Conservation (phyloP, 2,888 invertebrate species). For the Chydorus sphaericus region DNA sequence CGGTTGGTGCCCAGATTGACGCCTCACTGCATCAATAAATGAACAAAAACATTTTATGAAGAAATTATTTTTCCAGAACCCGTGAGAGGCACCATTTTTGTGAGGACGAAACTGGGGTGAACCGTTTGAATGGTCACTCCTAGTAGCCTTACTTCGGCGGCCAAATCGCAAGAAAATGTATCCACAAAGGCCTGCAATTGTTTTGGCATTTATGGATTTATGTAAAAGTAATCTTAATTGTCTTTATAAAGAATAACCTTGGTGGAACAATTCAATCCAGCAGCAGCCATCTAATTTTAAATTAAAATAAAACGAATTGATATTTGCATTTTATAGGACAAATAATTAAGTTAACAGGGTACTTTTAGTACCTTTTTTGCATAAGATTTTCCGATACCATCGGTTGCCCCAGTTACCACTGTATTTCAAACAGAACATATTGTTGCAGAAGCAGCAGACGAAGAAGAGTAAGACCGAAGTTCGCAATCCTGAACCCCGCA, state of each 20-base stretch:
- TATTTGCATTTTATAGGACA: too few species aligned
- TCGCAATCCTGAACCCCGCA: too few species aligned
- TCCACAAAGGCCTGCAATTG: slow-evolving; percentile 50
- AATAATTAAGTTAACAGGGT: too few species aligned
- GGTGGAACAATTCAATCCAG: not conserved
- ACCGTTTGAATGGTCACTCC: slow-evolving; percentile 68
- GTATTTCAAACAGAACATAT: too few species aligned
- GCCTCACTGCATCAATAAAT: too few species aligned
- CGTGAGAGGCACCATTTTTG: slow-evolving; percentile 71
- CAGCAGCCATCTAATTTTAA: not conserved
- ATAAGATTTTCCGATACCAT: slow-evolving; percentile 7
- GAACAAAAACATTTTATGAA: too few species aligned
- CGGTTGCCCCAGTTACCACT: slow-evolving; percentile 8
- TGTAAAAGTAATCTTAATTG: too few species aligned
- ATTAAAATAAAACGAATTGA: not conserved
- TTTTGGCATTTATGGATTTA: not conserved
- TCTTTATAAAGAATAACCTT: too few species aligned
- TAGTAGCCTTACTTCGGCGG: slow-evolving; percentile 48
- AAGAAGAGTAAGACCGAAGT: too few species aligned
- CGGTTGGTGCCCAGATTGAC: slow-evolving; percentile 21
- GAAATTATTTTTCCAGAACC: too few species aligned
- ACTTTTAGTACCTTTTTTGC: too few species aligned
- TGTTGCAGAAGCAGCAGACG: too few species aligned
- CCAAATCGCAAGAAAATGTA: slow-evolving; percentile 60
- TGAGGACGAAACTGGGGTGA: slow-evolving; percentile 75